A percentile compares a stretch with the other conserved stretches of the same genome.
phyloP scores from a whole-genome alignment of 2,113 vertebrate genomes.

The Helogale parvula region DNA sequence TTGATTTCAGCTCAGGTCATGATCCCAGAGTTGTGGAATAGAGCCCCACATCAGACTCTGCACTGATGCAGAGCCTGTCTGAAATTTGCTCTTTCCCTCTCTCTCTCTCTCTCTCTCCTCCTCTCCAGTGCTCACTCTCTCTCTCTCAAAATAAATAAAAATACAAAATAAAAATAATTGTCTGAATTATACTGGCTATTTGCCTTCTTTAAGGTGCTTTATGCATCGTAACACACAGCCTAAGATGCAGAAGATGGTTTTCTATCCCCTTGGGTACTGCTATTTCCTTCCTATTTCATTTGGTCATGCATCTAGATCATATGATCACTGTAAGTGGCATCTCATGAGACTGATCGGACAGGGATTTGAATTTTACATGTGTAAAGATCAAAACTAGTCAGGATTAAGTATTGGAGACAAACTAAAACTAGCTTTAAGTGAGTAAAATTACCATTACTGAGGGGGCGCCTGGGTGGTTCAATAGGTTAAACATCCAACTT shows the following conservation, averaged over 20 bases:
- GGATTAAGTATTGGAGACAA: background rate
- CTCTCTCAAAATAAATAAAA: no score
- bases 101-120: no score
- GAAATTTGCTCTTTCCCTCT: no score
- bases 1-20: no score
- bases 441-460: background rate
- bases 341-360: background rate
- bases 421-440: constrained; percentile 52
- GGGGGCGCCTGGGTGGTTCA: no score
- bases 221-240: background rate
- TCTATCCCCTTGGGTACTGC: background rate
- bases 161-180: no score
- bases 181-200: background rate
- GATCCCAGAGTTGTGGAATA: no score
- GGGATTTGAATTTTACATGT: constrained; percentile 24
- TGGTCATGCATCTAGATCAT: background rate
- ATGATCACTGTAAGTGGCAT: background rate
- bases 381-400: constrained; percentile 25
- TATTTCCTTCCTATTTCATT: background rate
- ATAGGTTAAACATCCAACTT: no score
- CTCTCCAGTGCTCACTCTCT: no score
- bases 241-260: background rate
- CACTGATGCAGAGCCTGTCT: no score
- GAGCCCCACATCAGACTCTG: no score
- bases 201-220: background rate